Evolutionary conservation across 2,113 vertebrate species (phyloP), one percentile per base, ranked within the genome.

Genomic region (Microcebus tavaratra): DNA sequence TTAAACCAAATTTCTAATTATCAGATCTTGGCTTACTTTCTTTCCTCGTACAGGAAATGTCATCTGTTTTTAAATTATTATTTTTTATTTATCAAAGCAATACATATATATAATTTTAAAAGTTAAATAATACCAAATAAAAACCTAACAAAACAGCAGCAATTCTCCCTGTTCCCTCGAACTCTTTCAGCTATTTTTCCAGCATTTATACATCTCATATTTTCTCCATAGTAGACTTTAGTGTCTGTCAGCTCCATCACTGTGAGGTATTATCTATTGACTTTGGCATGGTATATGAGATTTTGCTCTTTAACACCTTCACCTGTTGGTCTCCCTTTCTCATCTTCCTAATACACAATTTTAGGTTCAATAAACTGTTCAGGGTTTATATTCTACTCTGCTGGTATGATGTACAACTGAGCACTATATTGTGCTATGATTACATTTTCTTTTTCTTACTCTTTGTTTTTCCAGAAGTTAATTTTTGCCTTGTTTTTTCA

Each of bases 1-100:
- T 89, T 70, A 96, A 94, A n/a, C 12, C 45, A 70, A 39, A 55
- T 75, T 87, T 91, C 21, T 94, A 93, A 96, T 87, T 34, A 83
- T 70, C 87, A 61, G n/a, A 55, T 88, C 53, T 89, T 83, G 68
- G 48, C 79, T 94, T 96, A 90, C 92, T 96, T 96, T 97, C 15
- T 78, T 72, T 78, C 65, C 50, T 90, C 20, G 8, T 59, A 48
- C 18, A 68, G 39, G 39, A 90, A 81, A 27, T 23, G 10, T 17
- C 42, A 36, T 73, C 23, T 27, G 57, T 73, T 84, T 88, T 79
- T 61, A 67, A 87, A 90, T 27, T 65, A 39, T 6, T 67, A 39
- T 78, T 39, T 90, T 94, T 86, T 85, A 63, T 87, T 94, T 94
- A 48, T 48, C 42, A 91, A 68, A 92, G 13, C 59, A 76, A 95